phyloP scores from a whole-genome alignment of 1,140 invertebrate genomes.

The Drosophila varians region DNA sequence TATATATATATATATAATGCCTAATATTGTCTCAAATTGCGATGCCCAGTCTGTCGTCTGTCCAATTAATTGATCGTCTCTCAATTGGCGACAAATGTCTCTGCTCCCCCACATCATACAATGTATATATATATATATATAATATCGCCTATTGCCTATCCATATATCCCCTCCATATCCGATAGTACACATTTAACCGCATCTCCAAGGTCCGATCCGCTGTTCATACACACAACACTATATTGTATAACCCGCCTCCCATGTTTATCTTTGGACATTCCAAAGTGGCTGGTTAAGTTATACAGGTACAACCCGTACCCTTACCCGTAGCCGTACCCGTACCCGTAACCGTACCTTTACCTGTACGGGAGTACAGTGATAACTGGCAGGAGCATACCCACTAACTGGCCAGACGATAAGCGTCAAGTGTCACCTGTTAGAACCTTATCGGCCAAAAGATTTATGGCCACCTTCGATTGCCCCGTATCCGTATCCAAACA shows the following conservation, averaged over 20 bases:
- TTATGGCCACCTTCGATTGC: background rate
- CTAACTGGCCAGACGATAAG: background rate
- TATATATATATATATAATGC: background rate
- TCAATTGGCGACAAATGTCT: constrained; percentile 13
- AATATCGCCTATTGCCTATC: too few species aligned
- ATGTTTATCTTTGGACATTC: constrained; percentile 74
- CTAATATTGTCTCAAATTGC: constrained; percentile 21
- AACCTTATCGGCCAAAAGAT: background rate
- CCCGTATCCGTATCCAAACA: constrained; percentile 2
- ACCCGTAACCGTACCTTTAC: too few species aligned
- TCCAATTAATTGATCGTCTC: constrained; percentile 45
- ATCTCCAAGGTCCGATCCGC: constrained; percentile 39
- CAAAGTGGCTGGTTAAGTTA: constrained; percentile 31
- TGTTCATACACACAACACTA: background rate
- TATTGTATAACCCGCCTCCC: constrained; percentile 62
- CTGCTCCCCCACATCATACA: background rate
- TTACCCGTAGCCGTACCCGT: too few species aligned
- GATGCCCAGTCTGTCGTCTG: constrained; percentile 28
- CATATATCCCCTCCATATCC: background rate
- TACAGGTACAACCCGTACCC: too few species aligned
- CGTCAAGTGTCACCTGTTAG: background rate
- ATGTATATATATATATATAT: too few species aligned
- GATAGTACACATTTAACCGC: constrained; percentile 4
- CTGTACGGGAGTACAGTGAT: background rate
- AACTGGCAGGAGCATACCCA: background rate